A percentile compares a stretch with the other conserved stretches of the same genome.
phyloP scores from a whole-genome alignment of 2,888 invertebrate species.

The Archips crataeganus region DNA sequence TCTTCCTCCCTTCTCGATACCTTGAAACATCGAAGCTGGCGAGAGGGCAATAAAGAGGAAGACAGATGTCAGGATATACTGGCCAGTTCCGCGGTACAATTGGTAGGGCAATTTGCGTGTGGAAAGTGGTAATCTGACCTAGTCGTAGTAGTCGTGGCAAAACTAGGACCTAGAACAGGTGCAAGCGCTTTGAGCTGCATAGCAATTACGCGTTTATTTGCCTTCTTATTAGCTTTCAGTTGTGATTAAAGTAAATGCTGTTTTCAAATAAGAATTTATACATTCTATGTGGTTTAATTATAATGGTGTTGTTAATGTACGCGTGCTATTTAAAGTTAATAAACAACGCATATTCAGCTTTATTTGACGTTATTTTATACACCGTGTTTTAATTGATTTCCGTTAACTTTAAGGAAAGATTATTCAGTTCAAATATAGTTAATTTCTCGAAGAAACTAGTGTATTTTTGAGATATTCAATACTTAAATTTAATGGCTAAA shows the following conservation, averaged over 20 bases:
- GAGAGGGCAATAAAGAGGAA: slow-evolving; percentile 45
- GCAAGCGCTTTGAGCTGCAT: slow-evolving; percentile 30
- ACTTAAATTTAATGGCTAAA: no score
- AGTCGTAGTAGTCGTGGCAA: slow-evolving; percentile 45
- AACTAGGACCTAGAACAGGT: slow-evolving; percentile 45
- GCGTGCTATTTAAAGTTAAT: neutral
- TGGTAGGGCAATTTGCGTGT: slow-evolving; percentile 55
- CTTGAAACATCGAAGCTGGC: slow-evolving; percentile 42
- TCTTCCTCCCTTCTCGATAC: slow-evolving; percentile 46
- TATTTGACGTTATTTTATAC: no score
- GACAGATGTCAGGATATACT: slow-evolving; percentile 51
- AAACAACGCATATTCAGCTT: neutral
- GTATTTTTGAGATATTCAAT: no score
- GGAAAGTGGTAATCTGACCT: slow-evolving; percentile 52
- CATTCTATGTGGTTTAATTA: neutral
- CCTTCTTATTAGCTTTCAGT: slow-evolving; percentile 36
- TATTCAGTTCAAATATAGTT: no score
- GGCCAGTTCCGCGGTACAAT: slow-evolving; percentile 50
- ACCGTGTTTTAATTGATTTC: no score
- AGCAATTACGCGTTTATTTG: slow-evolving; percentile 26
- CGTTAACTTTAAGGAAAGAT: no score
- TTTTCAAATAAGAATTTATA: neutral
- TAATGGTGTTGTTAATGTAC: neutral
- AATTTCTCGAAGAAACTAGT: no score
- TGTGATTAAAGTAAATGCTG: slow-evolving; percentile 14